Evolutionary conservation across 2,113 vertebrate genomes (phyloP).

Genomic region (Nerophis lumbriciformis): DNA sequence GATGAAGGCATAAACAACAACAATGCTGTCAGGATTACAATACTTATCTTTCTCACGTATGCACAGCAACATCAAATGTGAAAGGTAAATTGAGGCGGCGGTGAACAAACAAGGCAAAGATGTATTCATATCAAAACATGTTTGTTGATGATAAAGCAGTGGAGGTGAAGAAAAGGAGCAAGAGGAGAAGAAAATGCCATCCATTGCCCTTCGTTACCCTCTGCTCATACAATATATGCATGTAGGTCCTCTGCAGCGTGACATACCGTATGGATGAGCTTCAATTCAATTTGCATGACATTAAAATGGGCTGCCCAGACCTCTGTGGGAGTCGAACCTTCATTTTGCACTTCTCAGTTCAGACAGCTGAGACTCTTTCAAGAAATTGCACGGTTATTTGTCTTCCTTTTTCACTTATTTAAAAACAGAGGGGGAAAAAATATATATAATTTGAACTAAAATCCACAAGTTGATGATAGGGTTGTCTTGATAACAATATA

Average conservation of each 20-base stretch:
- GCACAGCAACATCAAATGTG: constrained; percentile 41
- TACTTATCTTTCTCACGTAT: constrained; percentile 34
- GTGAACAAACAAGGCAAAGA: constrained; percentile 43
- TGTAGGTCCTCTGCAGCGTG: constrained; percentile 3
- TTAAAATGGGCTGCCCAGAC: constrained; percentile 22
- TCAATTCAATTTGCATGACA: constrained; percentile 22
- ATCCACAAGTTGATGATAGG: no score
- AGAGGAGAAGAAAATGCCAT: constrained; percentile 9
- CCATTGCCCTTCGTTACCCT: constrained; percentile 27
- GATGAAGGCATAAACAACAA: not conserved
- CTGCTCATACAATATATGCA: not conserved
- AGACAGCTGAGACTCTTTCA: not conserved
- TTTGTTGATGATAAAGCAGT: constrained; percentile 22
- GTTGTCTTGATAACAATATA: no score
- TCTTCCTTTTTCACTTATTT: not conserved
- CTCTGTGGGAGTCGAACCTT: constrained; percentile 11
- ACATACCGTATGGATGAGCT: constrained; percentile 9
- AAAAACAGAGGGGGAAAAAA: no score
- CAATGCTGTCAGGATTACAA: constrained; percentile 3
- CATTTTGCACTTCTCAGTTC: not conserved
- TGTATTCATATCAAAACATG: constrained; percentile 31
- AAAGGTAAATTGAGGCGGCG: constrained; percentile 37
- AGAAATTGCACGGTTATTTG: not conserved
- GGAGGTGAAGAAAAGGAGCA: constrained; percentile 1
- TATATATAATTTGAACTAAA: no score